phyloP scores from a whole-genome alignment of 2,113 vertebrate species.

The Amazona guildingii region DNA sequence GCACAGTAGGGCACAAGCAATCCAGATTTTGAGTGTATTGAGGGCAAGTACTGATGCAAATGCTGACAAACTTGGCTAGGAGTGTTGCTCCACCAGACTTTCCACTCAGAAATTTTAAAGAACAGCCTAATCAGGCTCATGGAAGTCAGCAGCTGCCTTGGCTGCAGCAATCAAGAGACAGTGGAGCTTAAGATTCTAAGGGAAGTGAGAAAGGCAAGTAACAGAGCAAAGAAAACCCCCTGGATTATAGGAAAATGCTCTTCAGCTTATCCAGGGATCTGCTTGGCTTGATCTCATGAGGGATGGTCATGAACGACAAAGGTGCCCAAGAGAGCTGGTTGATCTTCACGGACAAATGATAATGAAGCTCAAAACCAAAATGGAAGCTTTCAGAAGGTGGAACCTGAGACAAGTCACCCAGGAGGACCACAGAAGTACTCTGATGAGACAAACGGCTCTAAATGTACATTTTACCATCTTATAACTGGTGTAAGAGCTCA shows the following conservation, averaged over 20 bases:
- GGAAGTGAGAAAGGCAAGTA: background rate
- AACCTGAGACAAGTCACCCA: background rate
- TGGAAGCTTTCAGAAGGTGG: background rate
- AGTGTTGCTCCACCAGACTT: background rate
- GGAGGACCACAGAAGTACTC: background rate
- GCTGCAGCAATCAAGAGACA: background rate
- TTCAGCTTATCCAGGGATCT: background rate
- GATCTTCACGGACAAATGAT: background rate
- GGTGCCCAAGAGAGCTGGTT: background rate
- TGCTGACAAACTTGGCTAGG: background rate
- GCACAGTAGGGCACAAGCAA: background rate
- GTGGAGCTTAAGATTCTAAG: background rate
- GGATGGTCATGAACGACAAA: background rate
- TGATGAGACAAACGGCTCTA: background rate
- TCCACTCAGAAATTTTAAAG: background rate
- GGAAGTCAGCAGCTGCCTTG: background rate
- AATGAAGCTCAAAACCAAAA: background rate
- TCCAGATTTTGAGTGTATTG: rapidly evolving
- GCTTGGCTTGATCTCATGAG: background rate
- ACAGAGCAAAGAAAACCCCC: background rate
- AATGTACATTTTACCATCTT: background rate
- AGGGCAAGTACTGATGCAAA: background rate
- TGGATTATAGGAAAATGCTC: background rate
- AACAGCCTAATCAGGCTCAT: background rate
- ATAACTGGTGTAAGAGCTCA: background rate